Conservation (phyloP, 2,888 invertebrate species). For the Agrochola litura region DNA sequence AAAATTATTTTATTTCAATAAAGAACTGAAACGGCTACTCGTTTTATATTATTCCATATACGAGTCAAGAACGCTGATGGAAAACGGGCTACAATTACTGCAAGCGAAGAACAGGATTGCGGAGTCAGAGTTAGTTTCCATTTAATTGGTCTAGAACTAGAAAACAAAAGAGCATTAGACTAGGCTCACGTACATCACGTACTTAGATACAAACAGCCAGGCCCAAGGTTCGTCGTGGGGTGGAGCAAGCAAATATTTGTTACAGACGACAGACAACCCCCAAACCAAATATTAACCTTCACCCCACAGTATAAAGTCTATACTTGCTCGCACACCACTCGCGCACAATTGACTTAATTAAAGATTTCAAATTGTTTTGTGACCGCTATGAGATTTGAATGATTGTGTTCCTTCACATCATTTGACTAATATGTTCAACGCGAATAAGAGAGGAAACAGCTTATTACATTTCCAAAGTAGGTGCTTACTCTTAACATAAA, state of each 20-base stretch:
- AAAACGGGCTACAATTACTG: slow-evolving; percentile 11
- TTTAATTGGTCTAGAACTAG: slow-evolving; percentile 21
- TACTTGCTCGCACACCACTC: slow-evolving; percentile 50
- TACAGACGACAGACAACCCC: slow-evolving; percentile 55
- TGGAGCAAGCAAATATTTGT: slow-evolving; percentile 75
- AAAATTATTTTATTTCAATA: neutral
- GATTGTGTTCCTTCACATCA: slow-evolving; percentile 21
- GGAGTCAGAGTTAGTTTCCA: neutral
- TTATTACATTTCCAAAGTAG: slow-evolving; percentile 25
- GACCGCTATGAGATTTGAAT: slow-evolving; percentile 45
- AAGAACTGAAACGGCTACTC: neutral
- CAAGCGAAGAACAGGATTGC: neutral
- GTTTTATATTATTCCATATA: neutral
- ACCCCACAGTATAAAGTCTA: slow-evolving; percentile 61
- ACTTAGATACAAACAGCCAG: slow-evolving; percentile 47
- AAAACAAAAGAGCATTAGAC: slow-evolving; percentile 39
- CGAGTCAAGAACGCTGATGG: neutral
- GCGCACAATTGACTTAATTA: slow-evolving; percentile 69
- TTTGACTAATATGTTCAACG: slow-evolving; percentile 2
- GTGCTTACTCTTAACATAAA: slow-evolving; percentile 27
- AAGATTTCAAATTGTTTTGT: slow-evolving; percentile 64
- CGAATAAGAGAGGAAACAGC: slow-evolving; percentile 10
- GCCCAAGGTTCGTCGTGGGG: slow-evolving; percentile 64
- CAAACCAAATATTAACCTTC: slow-evolving; percentile 64
- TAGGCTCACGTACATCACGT: slow-evolving; percentile 44